These are phyloP conservation scores for Stichodactyla helianthus DNA, from an alignment of 64 coral and sea anemone genomes.

Conservation along the genomic window DNA sequence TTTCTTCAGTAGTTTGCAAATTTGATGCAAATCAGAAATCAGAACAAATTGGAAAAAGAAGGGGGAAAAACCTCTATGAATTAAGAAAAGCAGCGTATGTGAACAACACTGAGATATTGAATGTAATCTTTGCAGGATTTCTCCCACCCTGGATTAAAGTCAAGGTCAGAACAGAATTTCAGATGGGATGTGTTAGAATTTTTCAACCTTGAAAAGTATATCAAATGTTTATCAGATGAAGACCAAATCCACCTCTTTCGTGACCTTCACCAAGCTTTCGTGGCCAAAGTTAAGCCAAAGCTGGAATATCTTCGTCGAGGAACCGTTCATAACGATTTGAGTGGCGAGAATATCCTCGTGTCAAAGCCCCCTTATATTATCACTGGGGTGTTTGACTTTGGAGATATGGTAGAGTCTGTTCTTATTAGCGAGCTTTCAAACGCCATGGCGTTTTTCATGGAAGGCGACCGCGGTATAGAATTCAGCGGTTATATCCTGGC, in stretches of 20 bases:
- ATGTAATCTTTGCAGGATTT: constrained; percentile 14
- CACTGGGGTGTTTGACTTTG: constrained; percentile 74
- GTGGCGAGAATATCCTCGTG: constrained; percentile 31
- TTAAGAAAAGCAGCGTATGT: neutral
- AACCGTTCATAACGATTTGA: constrained; percentile 49
- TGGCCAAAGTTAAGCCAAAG: constrained; percentile 34
- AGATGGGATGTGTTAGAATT: constrained; percentile 74
- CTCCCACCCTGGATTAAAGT: neutral
- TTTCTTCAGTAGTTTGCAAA: no score
- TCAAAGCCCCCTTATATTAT: constrained; percentile 15
- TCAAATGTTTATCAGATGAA: constrained; percentile 26
- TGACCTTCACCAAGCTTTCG: constrained; percentile 30
- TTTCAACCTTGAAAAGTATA: constrained; percentile 41
- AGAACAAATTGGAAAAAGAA: no score
- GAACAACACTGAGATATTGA: neutral
- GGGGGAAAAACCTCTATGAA: no score
- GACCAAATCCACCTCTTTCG: constrained; percentile 25
- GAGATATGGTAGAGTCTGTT: constrained; percentile 52
- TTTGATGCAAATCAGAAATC: no score
- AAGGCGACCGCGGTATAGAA: constrained; percentile 18
- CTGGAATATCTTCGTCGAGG: constrained; percentile 29
- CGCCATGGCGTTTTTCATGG: constrained; percentile 38
- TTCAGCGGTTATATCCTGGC: constrained; percentile 61
- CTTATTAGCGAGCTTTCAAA: constrained; percentile 50
- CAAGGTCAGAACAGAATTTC: neutral